Evolutionary conservation across 2,113 vertebrate genomes (phyloP).

Genomic region (Scolopax mira): DNA sequence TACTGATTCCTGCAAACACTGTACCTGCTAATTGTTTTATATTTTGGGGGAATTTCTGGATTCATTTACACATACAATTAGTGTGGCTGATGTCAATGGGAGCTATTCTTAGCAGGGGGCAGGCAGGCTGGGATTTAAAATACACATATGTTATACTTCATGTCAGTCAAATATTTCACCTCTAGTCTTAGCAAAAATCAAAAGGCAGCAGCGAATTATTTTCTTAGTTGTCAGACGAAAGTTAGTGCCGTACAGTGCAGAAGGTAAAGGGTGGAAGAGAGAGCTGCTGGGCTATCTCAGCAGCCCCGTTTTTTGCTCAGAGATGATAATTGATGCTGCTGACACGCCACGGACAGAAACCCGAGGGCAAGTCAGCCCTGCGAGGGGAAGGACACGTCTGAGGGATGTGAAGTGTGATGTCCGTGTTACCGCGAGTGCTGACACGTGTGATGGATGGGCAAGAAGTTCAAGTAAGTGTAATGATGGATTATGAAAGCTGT

Average conservation of each 20-base stretch:
- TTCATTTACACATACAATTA: background rate
- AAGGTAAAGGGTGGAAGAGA: background rate
- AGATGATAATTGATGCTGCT: background rate
- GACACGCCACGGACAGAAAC: background rate
- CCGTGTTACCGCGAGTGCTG: background rate
- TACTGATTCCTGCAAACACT: background rate
- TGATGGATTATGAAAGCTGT: slow-evolving; percentile 6
- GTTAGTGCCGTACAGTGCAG: background rate
- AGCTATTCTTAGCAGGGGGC: background rate
- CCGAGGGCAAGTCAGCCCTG: background rate
- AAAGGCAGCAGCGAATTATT: background rate
- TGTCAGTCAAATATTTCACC: background rate
- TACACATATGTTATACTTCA: background rate
- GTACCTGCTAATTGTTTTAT: background rate
- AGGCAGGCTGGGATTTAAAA: background rate
- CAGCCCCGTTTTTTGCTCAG: background rate
- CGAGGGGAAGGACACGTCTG: background rate
- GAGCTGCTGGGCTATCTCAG: background rate
- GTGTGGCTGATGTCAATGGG: background rate
- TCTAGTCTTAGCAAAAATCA: background rate
- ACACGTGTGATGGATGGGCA: background rate
- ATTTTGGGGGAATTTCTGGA: background rate
- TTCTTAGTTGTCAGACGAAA: background rate
- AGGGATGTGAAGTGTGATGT: background rate
- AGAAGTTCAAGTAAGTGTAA: background rate